A percentile compares a stretch with the other conserved stretches of the same genome.
Evolutionary conservation across 2,888 invertebrate genomes (phyloP).

Genomic region (Cylindroiulus punctatus): DNA sequence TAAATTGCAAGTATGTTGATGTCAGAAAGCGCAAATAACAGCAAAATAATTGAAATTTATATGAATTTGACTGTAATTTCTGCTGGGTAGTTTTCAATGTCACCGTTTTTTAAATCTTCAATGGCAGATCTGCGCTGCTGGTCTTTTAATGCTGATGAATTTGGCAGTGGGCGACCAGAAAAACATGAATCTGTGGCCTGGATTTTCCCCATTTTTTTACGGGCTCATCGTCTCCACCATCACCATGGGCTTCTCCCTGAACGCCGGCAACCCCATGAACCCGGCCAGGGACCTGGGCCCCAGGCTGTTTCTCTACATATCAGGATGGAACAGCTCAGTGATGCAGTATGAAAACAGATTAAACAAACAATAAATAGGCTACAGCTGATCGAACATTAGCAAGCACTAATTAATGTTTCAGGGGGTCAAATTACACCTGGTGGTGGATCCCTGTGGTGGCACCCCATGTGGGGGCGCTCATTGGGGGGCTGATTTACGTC

Average conservation of each 20-base stretch:
- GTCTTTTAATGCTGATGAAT: constrained; percentile 62
- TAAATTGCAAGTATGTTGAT: too few species aligned
- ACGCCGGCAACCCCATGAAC: constrained; percentile 68
- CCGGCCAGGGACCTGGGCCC: constrained; percentile 66
- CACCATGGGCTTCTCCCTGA: constrained; percentile 66
- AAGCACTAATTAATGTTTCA: not conserved
- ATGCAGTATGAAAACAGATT: constrained; percentile 62
- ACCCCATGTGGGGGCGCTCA: constrained; percentile 55
- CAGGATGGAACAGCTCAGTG: constrained; percentile 64
- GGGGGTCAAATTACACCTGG: constrained; percentile 54
- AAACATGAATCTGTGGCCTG: constrained; percentile 62
- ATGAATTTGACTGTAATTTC: too few species aligned
- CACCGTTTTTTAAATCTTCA: not conserved
- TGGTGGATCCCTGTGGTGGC: constrained; percentile 57
- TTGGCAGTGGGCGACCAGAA: constrained; percentile 64
- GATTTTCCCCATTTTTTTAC: constrained; percentile 63
- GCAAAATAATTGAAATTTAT: too few species aligned
- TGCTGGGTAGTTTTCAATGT: not conserved
- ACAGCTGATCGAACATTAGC: not conserved
- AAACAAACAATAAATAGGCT: not conserved
- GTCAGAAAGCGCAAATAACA: too few species aligned
- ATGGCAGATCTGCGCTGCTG: constrained; percentile 16
- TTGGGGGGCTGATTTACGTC: constrained; percentile 54
- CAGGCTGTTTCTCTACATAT: constrained; percentile 64
- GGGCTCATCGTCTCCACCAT: constrained; percentile 64